Evolutionary conservation across 2,113 vertebrate genomes (phyloP).

Genomic region (Mustela nigripes): DNA sequence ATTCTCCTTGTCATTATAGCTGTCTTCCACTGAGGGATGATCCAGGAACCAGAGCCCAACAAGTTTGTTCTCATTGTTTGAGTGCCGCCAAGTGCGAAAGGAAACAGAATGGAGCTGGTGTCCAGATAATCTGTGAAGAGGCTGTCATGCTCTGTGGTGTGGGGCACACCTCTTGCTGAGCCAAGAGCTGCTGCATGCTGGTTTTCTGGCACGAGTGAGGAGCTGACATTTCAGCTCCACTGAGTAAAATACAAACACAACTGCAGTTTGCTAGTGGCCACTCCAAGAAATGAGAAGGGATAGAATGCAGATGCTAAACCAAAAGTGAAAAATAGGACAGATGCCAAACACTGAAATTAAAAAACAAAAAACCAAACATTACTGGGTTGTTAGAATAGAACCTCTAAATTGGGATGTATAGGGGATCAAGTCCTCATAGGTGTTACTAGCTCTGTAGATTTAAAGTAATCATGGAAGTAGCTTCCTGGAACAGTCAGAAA

Average conservation of each 20-base stretch:
- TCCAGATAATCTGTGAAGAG: not conserved
- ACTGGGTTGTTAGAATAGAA: not conserved
- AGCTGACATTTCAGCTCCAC: not conserved
- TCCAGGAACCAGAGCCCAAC: not conserved
- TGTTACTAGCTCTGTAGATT: not conserved
- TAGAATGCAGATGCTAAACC: not conserved
- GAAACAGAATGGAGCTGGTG: not conserved
- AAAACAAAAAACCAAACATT: not conserved
- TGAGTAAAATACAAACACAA: not conserved
- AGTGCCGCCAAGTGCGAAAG: not conserved
- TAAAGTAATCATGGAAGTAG: not conserved
- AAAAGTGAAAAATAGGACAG: not conserved
- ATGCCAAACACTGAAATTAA: not conserved
- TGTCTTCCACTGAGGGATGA: not conserved
- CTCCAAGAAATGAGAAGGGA: not conserved
- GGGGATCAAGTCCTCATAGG: not conserved
- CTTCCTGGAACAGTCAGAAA: not conserved
- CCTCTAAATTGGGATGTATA: not conserved
- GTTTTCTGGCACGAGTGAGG: not conserved
- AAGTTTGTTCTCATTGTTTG: slow-evolving; percentile 49
- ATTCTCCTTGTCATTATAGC: not conserved
- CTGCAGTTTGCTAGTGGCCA: not conserved
- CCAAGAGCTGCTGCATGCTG: not conserved
- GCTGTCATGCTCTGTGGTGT: too few relatives aligned
- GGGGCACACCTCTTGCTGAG: not conserved